A percentile compares a stretch with the other conserved stretches of the same genome.
Conservation (phyloP, 2,797 vertebrate species). For the Xenops minutus region DNA sequence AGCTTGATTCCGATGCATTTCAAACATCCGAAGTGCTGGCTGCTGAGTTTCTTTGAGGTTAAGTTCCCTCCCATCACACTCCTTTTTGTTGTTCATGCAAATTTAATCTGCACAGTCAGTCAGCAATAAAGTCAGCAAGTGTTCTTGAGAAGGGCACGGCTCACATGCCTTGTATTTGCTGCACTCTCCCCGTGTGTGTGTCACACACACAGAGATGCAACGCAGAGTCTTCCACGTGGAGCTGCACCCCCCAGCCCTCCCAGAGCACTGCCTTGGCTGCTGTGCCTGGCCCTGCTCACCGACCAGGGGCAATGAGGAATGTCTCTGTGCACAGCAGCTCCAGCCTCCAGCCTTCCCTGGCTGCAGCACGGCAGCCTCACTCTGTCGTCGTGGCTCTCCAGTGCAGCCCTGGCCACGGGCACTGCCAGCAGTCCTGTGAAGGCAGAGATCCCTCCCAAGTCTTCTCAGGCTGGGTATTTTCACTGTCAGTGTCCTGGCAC, state of each 20-base stretch:
- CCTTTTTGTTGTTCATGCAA: constrained; percentile 13
- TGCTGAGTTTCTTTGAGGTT: constrained; percentile 8
- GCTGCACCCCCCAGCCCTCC: neutral
- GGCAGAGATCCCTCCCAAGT: neutral
- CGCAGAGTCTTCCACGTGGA: neutral
- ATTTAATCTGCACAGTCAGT: constrained; percentile 20
- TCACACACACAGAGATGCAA: neutral
- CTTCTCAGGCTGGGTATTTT: neutral
- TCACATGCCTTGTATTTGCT: neutral
- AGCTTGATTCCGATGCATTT: constrained; percentile 15
- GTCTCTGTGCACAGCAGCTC: neutral
- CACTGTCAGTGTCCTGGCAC: neutral
- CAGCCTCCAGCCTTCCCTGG: neutral
- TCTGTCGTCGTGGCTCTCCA: neutral
- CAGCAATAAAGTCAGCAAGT: neutral
- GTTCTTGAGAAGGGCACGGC: neutral
- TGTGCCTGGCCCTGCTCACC: neutral
- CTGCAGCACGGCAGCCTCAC: neutral
- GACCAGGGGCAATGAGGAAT: neutral
- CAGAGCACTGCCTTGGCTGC: neutral
- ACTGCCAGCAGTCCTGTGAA: rapidly evolving
- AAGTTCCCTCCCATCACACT: neutral
- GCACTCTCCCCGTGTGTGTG: neutral
- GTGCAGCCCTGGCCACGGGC: neutral
- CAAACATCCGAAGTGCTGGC: neutral